Evolutionary conservation across 2,797 vertebrate genomes (phyloP).

Genomic region (Pseudochromis fuscus): DNA sequence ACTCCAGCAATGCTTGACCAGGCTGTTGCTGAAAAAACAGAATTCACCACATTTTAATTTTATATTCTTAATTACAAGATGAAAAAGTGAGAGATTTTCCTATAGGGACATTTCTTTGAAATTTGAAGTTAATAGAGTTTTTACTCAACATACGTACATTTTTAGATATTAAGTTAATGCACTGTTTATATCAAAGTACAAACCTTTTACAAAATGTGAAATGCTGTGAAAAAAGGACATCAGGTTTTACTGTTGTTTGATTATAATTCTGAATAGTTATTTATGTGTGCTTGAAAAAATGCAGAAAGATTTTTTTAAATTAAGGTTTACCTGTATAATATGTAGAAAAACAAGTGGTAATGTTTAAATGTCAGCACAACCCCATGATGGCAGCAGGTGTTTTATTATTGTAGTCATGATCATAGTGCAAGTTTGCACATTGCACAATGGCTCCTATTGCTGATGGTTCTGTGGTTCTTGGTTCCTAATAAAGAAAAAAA

Average conservation of each 20-base stretch:
- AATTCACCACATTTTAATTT: neutral
- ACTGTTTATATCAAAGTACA: too few species aligned
- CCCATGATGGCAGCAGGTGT: too few species aligned
- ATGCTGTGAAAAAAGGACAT: neutral
- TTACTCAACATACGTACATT: too few species aligned
- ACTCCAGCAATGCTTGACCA: constrained; percentile 27
- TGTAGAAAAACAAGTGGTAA: neutral
- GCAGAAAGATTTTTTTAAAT: neutral
- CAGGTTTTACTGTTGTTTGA: neutral
- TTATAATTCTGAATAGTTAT: neutral
- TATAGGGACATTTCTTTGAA: too few species aligned
- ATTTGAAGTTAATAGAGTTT: too few species aligned
- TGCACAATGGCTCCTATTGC: neutral
- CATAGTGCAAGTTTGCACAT: neutral
- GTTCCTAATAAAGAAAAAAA: too few species aligned
- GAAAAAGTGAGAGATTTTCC: neutral
- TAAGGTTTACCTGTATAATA: neutral
- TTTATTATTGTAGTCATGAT: too few species aligned
- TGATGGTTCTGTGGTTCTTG: neutral
- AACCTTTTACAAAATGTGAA: too few species aligned
- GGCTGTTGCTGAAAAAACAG: neutral
- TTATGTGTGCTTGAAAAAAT: neutral
- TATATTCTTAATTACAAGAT: neutral
- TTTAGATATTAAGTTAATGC: too few species aligned
- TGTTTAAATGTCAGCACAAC: too few species aligned